These are phyloP conservation scores for Falco cherrug DNA, from an alignment of 2,797 vertebrate species.

Conservation along the genomic window DNA sequence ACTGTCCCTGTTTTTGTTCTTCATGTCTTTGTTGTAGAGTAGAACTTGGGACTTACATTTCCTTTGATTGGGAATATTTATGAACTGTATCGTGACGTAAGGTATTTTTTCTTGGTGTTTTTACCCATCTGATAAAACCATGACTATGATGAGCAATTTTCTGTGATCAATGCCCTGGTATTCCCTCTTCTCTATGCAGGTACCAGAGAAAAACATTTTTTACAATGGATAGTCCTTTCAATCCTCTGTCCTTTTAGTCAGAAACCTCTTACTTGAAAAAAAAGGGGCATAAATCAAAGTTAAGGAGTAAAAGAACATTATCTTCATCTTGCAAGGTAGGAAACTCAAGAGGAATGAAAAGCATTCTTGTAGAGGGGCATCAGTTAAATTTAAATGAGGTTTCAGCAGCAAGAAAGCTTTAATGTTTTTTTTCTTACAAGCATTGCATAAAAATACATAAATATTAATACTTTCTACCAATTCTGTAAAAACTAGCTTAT, in stretches of 20 bases:
- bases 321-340: neutral
- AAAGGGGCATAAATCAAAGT: neutral
- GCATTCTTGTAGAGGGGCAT: neutral
- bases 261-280: neutral
- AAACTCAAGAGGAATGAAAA: neutral
- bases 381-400: neutral
- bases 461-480: neutral
- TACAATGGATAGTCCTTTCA: neutral
- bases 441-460: neutral
- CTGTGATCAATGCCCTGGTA: neutral
- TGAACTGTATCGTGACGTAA: neutral
- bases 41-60: neutral
- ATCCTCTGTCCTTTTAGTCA: neutral
- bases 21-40: neutral
- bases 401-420: neutral
- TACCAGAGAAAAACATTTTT: neutral
- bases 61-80: neutral
- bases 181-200: neutral
- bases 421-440: neutral
- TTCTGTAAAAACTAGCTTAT: neutral
- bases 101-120: neutral
- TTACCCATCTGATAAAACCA: neutral
- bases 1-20: neutral
- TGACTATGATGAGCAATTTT: neutral
- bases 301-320: neutral